These are phyloP conservation scores for Dendrocincla tyrannina DNA, from an alignment of 2,797 vertebrate genomes.

Conservation along the genomic window DNA sequence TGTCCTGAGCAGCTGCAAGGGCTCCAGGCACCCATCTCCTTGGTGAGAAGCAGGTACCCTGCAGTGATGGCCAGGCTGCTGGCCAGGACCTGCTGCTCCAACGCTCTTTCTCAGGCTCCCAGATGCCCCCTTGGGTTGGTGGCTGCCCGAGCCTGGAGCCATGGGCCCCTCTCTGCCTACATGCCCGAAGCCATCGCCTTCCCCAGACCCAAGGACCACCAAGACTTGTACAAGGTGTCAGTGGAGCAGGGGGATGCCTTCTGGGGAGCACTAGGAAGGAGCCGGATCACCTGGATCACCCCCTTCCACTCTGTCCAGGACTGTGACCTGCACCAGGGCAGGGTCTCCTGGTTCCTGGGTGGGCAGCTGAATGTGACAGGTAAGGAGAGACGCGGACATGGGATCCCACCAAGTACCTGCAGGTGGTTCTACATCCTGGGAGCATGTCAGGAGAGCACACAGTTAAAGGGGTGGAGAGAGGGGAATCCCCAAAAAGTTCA, in stretches of 20 bases:
- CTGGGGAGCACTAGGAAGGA: constrained; percentile 59
- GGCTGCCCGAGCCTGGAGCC: constrained; percentile 17
- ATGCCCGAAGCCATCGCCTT: constrained; percentile 57
- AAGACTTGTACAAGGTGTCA: constrained; percentile 53
- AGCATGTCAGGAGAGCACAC: not conserved
- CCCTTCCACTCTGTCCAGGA: constrained; percentile 66
- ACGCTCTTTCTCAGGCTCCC: not conserved
- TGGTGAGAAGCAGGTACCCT: not conserved
- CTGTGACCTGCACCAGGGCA: constrained; percentile 43
- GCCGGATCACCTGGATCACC: constrained; percentile 54
- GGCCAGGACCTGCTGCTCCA: not conserved
- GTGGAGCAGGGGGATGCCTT: constrained; percentile 56
- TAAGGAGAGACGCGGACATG: not conserved
- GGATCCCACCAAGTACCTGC: not conserved
- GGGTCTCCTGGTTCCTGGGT: constrained; percentile 68
- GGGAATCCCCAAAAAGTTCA: not conserved
- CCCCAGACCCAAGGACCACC: constrained; percentile 26
- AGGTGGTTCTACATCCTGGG: not conserved
- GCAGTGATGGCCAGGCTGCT: constrained; percentile 7
- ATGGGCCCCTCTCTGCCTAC: constrained; percentile 15
- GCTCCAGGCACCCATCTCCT: not conserved
- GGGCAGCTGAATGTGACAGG: constrained; percentile 67
- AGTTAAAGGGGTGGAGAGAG: not conserved
- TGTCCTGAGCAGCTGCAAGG: accelerated
- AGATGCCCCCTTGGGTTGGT: not conserved